A percentile compares a stretch with the other conserved stretches of the same genome.
These are phyloP conservation scores for Philaenus spumarius DNA, from an alignment of 1,140 invertebrate genomes.

Conservation along the genomic window DNA sequence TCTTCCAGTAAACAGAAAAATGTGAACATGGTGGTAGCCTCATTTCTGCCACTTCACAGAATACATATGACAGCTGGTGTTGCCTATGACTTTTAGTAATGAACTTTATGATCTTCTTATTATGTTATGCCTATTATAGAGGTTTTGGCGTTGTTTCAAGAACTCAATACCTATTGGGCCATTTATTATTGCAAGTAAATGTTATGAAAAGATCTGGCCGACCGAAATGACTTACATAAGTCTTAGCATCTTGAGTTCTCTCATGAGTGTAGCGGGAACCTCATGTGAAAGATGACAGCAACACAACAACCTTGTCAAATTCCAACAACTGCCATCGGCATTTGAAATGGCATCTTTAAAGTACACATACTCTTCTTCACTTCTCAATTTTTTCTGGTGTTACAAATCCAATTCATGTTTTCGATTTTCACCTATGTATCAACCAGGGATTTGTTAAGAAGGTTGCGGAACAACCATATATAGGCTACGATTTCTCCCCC, in stretches of 20 bases:
- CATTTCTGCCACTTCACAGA: too few relatives aligned
- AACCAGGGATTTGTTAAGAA: conserved; percentile 39
- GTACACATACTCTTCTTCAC: conserved; percentile 35
- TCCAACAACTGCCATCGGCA: background rate
- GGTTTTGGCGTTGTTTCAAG: too few relatives aligned
- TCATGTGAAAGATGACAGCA: conserved; percentile 39
- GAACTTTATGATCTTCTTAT: too few relatives aligned
- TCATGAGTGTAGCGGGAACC: conserved; percentile 43
- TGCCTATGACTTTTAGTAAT: too few relatives aligned
- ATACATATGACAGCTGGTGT: too few relatives aligned
- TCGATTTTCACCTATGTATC: conserved; percentile 46
- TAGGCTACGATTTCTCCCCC: too few relatives aligned
- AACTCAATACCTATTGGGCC: too few relatives aligned
- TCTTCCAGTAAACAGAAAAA: too few relatives aligned
- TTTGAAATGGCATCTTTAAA: conserved; percentile 33
- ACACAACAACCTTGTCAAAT: conserved; percentile 21
- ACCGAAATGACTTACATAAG: conserved; percentile 42
- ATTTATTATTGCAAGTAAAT: conserved; percentile 44
- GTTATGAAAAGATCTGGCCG: conserved; percentile 42
- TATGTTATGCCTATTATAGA: too few relatives aligned
- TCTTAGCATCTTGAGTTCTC: conserved; percentile 43
- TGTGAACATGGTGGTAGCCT: too few relatives aligned
- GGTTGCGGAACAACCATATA: too few relatives aligned
- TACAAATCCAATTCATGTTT: conserved; percentile 38
- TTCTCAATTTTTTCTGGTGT: conserved; percentile 40